A percentile compares a stretch with the other conserved stretches of the same genome.
phyloP scores from a whole-genome alignment of 2,888 invertebrate genomes.

The Philereme transversata region DNA sequence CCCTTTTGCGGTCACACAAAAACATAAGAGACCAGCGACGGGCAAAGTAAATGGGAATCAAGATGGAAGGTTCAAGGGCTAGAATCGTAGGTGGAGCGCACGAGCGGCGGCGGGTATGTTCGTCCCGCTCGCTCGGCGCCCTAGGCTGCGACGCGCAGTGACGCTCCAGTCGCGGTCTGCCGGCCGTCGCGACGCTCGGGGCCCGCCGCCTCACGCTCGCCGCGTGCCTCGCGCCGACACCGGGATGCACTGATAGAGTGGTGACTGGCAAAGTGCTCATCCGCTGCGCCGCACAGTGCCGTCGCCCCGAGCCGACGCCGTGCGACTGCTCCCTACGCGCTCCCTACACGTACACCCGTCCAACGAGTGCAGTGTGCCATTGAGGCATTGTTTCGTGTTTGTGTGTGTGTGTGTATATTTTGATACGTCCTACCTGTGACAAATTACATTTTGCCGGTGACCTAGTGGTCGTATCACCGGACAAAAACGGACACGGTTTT shows the following conservation, averaged over 20 bases:
- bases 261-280: constrained; percentile 23
- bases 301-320: constrained; percentile 33
- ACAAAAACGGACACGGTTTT: constrained; percentile 42
- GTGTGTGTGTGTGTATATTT: constrained; percentile 57
- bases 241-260: constrained; percentile 68
- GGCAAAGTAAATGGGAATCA: constrained; percentile 74
- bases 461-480: constrained; percentile 41
- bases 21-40: constrained; percentile 67
- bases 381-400: constrained; percentile 66
- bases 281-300: constrained; percentile 56
- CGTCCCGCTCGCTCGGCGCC: constrained; percentile 79
- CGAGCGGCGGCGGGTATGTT: constrained; percentile 61
- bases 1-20: constrained; percentile 72
- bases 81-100: constrained; percentile 68
- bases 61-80: constrained; percentile 76
- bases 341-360: constrained; percentile 36
- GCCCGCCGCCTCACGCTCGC: constrained; percentile 65
- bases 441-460: constrained; percentile 43
- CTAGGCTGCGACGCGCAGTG: constrained; percentile 78
- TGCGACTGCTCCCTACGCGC: constrained; percentile 37
- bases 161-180: constrained; percentile 83
- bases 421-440: constrained; percentile 48
- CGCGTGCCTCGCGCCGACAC: constrained; percentile 66
- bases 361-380: constrained; percentile 64
- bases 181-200: constrained; percentile 83